Base-by-base conservation (phyloP, 2,113 vertebrate species). In the Willisornis vidua region DNA sequence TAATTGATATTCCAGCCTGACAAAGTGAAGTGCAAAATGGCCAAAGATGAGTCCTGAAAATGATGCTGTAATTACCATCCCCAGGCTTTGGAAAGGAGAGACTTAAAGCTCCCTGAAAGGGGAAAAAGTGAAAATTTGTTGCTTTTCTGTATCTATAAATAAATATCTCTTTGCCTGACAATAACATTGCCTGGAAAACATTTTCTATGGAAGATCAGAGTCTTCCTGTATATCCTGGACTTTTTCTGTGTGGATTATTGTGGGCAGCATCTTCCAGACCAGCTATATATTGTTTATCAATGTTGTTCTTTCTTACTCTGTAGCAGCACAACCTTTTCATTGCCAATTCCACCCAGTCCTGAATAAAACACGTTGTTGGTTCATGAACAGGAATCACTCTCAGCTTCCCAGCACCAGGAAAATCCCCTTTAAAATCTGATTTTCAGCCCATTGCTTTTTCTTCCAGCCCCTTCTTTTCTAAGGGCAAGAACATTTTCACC, bases 1-100 rank as follows among this genome's bases (percentile, higher is more conserved):
- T 88, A 77, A 97, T 96, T 96, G 96, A 97, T 94, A 94, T 94
- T 94, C 62, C 78, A 8, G 58, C 33, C 54, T 48, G 62, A 72
- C 49, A 75, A 87, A 93, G 68, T 43, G 61, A 85, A 96, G 86
- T 94, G 94, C 58, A 88, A 76, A 96, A 57, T 25, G 59, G 28
- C 81, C 41, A 14, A 85, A 78, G 68, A 51, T 57, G 72, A 85
- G n/a, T 54, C 72, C 79, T 90, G 67, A 84, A 67, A 90, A 77
- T 63, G 28, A 24, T 14, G 11, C 6, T 63, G 8, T 52, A 33
- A 31, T 59, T 58, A n/a, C 79, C 6, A 3, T 49, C 54, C 51
- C 3, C 10, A 16, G 65, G 17, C 16, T 48, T 59, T 49, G 58
- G 35, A 18, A 78, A 74, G 39, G 66, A 61, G 14, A 39, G 22